Conservation (phyloP, 2,888 invertebrate genomes). For the Polydrusus cervinus region DNA sequence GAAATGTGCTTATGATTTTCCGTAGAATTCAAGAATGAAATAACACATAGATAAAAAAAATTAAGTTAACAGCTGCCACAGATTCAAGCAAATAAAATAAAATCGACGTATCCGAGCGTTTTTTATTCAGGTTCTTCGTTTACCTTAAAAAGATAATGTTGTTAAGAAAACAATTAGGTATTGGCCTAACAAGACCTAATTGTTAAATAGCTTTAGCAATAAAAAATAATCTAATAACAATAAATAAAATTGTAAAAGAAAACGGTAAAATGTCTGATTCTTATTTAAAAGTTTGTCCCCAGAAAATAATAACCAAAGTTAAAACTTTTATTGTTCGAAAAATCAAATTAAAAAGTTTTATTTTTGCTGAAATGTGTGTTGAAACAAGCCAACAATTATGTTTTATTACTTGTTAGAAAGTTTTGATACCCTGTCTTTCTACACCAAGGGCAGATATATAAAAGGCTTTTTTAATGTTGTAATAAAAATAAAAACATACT, state of each 20-base stretch:
- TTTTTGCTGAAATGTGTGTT: conserved; percentile 39
- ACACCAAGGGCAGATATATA: conserved; percentile 11
- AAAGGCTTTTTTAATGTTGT: conserved; percentile 11
- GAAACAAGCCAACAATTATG: conserved; percentile 37
- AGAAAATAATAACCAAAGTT: conserved; percentile 21
- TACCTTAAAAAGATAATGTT: too few relatives aligned
- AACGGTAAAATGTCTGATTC: conserved; percentile 13
- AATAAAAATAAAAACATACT: conserved; percentile 4
- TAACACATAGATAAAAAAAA: too few relatives aligned
- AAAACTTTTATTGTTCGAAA: conserved; percentile 38
- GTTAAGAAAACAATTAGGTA: background rate
- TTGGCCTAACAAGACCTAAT: background rate
- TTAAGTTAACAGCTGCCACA: too few relatives aligned
- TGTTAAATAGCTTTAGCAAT: background rate
- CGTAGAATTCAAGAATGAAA: too few relatives aligned
- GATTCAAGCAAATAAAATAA: too few relatives aligned
- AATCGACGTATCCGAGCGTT: too few relatives aligned
- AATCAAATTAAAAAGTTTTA: conserved; percentile 48
- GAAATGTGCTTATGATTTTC: too few relatives aligned
- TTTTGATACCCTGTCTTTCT: conserved; percentile 15
- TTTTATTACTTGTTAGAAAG: conserved; percentile 40
- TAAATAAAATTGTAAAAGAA: background rate
- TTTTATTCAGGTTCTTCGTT: too few relatives aligned
- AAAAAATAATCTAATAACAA: conserved; percentile 3
- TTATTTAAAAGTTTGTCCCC: conserved; percentile 30